A percentile compares a stretch with the other conserved stretches of the same genome.
Conservation (phyloP, 2,888 invertebrate species). For the Cosmia trapezina region DNA sequence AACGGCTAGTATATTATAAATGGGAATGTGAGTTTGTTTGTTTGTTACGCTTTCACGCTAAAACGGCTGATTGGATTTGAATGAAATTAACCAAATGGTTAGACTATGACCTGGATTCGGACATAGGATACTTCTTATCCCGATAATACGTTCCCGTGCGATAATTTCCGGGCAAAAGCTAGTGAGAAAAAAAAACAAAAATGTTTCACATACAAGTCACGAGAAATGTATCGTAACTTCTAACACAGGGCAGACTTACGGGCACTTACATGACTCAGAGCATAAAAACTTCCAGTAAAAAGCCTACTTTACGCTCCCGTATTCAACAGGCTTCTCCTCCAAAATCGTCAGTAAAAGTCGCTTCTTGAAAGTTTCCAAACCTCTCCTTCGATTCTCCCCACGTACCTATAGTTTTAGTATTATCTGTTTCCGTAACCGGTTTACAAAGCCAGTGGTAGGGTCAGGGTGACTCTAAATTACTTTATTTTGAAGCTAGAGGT, state of each 20-base stretch:
- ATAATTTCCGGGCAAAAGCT: not conserved
- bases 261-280: not conserved
- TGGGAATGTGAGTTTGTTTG: no score
- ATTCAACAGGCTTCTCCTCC: constrained; percentile 34
- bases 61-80: no score
- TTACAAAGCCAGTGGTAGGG: constrained; percentile 8
- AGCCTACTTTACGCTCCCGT: not conserved
- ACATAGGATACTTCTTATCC: no score
- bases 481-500: constrained; percentile 7
- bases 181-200: not conserved
- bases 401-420: constrained; percentile 37
- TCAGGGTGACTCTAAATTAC: constrained; percentile 9
- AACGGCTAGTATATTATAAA: no score
- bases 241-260: not conserved
- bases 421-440: constrained; percentile 13
- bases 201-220: not conserved
- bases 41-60: no score
- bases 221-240: not conserved
- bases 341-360: not conserved
- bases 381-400: constrained; percentile 21
- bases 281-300: constrained; percentile 15
- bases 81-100: no score
- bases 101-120: no score
- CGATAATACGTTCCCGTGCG: no score
- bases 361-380: not conserved